Evolutionary conservation across 2,888 invertebrate genomes (phyloP), one percentile per base, ranked within the genome.

Genomic region (Erynnis tages): DNA sequence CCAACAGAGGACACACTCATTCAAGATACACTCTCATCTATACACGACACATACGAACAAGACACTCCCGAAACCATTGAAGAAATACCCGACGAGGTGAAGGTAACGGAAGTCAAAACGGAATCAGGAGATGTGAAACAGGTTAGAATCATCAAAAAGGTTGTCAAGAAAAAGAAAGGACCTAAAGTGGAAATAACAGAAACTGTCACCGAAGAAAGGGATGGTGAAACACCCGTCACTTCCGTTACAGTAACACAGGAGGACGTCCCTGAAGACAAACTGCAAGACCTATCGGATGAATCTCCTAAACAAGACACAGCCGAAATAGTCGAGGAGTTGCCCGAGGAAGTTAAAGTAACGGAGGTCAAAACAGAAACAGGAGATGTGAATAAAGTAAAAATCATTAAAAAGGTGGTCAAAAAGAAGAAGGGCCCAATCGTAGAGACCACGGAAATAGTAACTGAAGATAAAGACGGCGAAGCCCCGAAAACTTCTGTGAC

Each of bases 1-100:
- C 52, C 67, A 7, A 73, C 71, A 46, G 66, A 68, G 30, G 63
- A 66, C 61, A 60, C 58, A 49, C 63, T 29, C 53, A 21, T 21
- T n/a, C n/a, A n/a, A n/a, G n/a, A n/a, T 3, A 45, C 52, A 6
- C 8, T 37, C 4, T 27, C 40, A 16, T 32, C 53, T 10, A 10
- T 53, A 41, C 40, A 59, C 50, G 25, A 50, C 3, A 25, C 45
- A 44, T 37, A 40, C 8, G 43, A 45, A 46, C 55, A 53, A 1
- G 54, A 61, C 1, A 49, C 1, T 1, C 62, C 62, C 0, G 19
- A 50, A 1, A 2, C 41, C 0, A 8, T 66, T 1, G 48, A 44
- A 29, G 37, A 49, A 10, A 14, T 29, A 4, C 44, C 48, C 0
- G 48, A 50, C 30, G 27, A 72, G 71, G 70, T 43, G 57, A 56